A percentile compares a stretch with the other conserved stretches of the same genome.
Conservation (phyloP, 2,797 vertebrate species). For the Spinus olivaceus region DNA sequence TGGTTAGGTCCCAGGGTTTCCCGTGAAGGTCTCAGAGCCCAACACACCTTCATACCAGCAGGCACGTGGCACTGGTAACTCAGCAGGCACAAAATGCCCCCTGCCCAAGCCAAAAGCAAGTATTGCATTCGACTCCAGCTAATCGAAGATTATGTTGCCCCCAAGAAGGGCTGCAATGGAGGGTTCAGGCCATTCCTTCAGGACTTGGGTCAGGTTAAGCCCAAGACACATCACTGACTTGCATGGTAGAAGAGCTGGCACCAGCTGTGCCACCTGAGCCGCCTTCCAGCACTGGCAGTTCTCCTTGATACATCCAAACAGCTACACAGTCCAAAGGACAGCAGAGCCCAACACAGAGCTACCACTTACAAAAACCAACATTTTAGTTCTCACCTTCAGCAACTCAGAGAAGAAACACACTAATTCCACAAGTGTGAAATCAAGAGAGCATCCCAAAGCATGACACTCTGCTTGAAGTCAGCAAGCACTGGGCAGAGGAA, state of each 20-base stretch:
- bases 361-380: not conserved
- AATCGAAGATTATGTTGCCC: accelerated
- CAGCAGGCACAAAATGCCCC: not conserved
- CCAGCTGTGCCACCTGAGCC: not conserved
- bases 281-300: not conserved
- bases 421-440: not conserved
- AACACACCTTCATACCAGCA: not conserved
- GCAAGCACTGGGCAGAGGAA: not conserved
- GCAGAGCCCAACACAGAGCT: not conserved
- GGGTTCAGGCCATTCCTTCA: not conserved
- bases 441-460: not conserved
- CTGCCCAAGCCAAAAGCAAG: not conserved
- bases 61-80: accelerated
- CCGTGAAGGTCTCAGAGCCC: not conserved
- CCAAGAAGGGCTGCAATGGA: not conserved
- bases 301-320: not conserved
- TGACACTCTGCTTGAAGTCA: accelerated
- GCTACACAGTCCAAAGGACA: not conserved
- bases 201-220: not conserved
- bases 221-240: not conserved
- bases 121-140: not conserved
- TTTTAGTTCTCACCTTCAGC: not conserved
- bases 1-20: not conserved
- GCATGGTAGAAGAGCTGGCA: accelerated
- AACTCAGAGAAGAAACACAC: not conserved